Evolutionary conservation across 2,888 invertebrate genomes (phyloP).

Genomic region (Diaprepes abbreviatus): DNA sequence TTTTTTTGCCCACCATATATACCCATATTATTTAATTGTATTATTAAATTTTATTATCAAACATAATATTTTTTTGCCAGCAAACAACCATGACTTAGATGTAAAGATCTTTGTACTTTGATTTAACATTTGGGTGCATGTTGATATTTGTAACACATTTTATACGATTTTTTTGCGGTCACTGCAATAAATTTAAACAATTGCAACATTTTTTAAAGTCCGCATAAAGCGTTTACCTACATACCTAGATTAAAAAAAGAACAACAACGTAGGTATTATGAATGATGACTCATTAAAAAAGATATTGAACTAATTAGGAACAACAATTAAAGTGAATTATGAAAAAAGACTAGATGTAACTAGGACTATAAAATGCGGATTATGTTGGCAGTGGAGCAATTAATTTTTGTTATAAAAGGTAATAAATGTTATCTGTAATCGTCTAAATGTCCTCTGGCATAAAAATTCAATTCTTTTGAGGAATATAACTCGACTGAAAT

Average conservation of each 20-base stretch:
- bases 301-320: constrained; percentile 9
- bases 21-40: too few species aligned
- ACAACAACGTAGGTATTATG: constrained; percentile 9
- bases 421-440: too few species aligned
- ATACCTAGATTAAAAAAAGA: constrained; percentile 23
- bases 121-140: constrained; percentile 10
- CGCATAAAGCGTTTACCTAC: constrained; percentile 15
- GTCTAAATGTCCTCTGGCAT: too few species aligned
- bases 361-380: too few species aligned
- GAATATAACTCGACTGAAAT: too few species aligned
- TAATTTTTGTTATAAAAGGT: too few species aligned
- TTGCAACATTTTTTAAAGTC: constrained; percentile 32
- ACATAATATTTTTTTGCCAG: neutral
- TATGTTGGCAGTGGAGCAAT: too few species aligned
- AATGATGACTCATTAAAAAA: constrained; percentile 23
- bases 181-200: constrained; percentile 32
- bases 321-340: constrained; percentile 18
- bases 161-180: constrained; percentile 23
- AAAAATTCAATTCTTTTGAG: too few species aligned
- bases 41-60: too few species aligned
- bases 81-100: constrained; percentile 10
- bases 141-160: constrained; percentile 20
- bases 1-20: too few species aligned
- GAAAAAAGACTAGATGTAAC: neutral
- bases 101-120: constrained; percentile 19